Evolutionary conservation across 2,888 invertebrate genomes (phyloP).

Genomic region (Catocala sponsa): DNA sequence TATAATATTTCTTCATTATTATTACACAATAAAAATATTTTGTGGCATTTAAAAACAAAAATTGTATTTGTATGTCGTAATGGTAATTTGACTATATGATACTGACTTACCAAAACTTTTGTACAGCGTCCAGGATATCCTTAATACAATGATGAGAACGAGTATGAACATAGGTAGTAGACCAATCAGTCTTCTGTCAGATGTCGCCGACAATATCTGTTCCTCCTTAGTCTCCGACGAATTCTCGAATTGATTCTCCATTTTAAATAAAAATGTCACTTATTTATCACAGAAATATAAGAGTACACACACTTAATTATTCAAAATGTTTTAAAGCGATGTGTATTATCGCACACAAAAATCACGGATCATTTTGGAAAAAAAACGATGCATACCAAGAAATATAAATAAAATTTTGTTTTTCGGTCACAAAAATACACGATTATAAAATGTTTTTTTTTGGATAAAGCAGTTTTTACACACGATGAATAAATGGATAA

Average conservation of each 20-base stretch:
- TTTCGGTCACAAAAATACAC: conserved; percentile 1
- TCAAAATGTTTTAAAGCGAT: not conserved
- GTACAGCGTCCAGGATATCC: conserved; percentile 72
- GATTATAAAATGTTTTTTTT: not conserved
- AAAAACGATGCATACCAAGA: conserved; percentile 18
- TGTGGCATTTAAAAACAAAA: too few species aligned
- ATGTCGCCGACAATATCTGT: conserved; percentile 11
- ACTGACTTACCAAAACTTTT: conserved; percentile 67
- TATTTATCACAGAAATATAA: conserved; percentile 4
- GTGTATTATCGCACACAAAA: not conserved
- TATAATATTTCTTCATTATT: too few species aligned
- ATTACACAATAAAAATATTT: too few species aligned
- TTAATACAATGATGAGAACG: conserved; percentile 66
- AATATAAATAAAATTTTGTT: not conserved
- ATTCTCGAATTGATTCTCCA: conserved; percentile 41
- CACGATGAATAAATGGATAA: not conserved
- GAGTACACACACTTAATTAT: not conserved
- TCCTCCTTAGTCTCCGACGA: conserved; percentile 30
- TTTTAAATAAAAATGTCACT: conserved; percentile 34
- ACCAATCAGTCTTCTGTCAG: conserved; percentile 53
- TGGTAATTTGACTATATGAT: too few species aligned
- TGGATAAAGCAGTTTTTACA: not conserved
- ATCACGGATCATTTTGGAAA: conserved; percentile 19
- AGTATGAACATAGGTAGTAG: conserved; percentile 71
- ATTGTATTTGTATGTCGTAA: too few species aligned